Evolutionary conservation across 2,888 invertebrate genomes (phyloP).

Genomic region (Saturnia pavonia): DNA sequence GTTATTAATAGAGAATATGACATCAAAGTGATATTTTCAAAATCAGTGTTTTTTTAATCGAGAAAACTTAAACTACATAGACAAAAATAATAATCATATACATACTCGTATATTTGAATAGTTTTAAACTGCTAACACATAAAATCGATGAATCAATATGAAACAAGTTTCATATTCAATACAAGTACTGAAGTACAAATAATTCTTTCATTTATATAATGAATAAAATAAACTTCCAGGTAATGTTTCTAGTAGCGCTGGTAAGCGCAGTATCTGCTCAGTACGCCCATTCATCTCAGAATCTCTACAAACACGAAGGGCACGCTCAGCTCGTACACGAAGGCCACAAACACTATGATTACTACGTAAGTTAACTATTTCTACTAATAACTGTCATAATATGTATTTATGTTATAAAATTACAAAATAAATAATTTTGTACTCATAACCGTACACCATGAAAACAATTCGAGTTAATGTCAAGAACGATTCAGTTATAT

Average conservation of each 20-base stretch:
- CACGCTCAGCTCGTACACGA: slow-evolving; percentile 25
- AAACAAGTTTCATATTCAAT: too few relatives aligned
- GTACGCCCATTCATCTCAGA: slow-evolving; percentile 59
- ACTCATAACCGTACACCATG: too few relatives aligned
- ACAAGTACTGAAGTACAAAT: too few relatives aligned
- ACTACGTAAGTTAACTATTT: slow-evolving; percentile 17
- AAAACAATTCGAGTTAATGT: not conserved
- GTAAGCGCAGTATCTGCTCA: slow-evolving; percentile 43
- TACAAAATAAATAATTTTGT: not conserved
- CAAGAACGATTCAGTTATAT: not conserved
- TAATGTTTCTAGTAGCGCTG: slow-evolving; percentile 37
- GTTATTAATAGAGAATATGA: too few relatives aligned
- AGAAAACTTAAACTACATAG: too few relatives aligned
- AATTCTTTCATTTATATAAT: not conserved
- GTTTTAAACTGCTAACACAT: too few relatives aligned
- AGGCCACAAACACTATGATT: slow-evolving; percentile 31
- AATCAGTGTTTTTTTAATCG: too few relatives aligned
- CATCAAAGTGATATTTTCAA: too few relatives aligned
- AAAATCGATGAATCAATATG: too few relatives aligned
- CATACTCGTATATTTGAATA: too few relatives aligned
- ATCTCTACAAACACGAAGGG: slow-evolving; percentile 38
- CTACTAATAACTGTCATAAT: not conserved
- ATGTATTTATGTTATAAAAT: not conserved
- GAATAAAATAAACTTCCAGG: slow-evolving; percentile 28
- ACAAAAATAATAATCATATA: too few relatives aligned